Evolutionary conservation across 2,888 invertebrate species (phyloP).

Genomic region (Spilarctia lutea): DNA sequence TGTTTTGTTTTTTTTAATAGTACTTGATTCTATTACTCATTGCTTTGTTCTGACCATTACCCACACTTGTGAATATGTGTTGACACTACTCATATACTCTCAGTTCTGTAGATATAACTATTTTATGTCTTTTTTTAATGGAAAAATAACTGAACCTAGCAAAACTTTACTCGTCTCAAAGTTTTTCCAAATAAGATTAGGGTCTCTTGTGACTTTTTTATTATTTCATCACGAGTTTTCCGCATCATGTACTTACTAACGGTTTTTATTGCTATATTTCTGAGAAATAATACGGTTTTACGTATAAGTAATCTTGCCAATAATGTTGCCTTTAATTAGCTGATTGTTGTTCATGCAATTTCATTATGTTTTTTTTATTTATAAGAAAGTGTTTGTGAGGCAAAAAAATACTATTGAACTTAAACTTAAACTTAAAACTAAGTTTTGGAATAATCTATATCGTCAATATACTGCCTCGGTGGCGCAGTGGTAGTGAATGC

Average conservation of each 20-base stretch:
- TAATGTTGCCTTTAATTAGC: background rate
- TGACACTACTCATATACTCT: background rate
- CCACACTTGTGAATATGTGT: background rate
- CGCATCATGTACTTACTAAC: background rate
- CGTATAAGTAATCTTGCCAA: background rate
- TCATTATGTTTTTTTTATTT: background rate
- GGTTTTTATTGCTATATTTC: background rate
- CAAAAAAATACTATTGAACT: too few relatives aligned
- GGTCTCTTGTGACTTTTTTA: background rate
- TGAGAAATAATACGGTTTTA: background rate
- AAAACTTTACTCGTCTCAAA: background rate
- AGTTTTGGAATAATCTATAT: background rate
- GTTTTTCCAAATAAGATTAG: background rate
- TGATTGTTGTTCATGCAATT: background rate
- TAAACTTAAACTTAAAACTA: too few relatives aligned
- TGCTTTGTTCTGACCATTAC: background rate
- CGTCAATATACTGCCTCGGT: too few relatives aligned
- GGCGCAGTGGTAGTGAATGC: too few relatives aligned
- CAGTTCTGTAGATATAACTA: background rate
- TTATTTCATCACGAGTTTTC: background rate
- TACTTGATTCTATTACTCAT: background rate
- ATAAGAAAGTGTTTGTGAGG: background rate
- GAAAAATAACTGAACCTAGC: background rate
- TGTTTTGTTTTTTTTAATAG: accelerated
- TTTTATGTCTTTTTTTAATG: background rate